Evolutionary conservation across 2,797 vertebrate genomes (phyloP).

Genomic region (Anabacerthia variegaticeps): DNA sequence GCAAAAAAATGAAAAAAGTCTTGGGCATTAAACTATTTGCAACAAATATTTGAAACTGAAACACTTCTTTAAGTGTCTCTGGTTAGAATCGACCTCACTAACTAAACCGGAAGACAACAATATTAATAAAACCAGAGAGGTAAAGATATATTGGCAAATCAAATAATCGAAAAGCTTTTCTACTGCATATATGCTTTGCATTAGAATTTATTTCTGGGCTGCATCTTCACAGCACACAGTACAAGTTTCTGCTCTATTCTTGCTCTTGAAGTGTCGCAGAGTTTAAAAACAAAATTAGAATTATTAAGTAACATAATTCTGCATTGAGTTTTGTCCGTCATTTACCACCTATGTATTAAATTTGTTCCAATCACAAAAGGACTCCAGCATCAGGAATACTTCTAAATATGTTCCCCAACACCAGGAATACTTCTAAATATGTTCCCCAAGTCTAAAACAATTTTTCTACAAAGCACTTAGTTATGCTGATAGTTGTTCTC

Average conservation of each 20-base stretch:
- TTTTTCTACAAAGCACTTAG: background rate
- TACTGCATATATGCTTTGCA: background rate
- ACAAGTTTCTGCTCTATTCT: background rate
- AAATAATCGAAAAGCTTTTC: background rate
- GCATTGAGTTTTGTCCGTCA: background rate
- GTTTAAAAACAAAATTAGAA: background rate
- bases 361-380: background rate
- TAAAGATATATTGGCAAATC: background rate
- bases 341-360: background rate
- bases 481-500: background rate
- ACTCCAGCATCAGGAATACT: background rate
- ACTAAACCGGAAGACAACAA: background rate
- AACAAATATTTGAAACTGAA: background rate
- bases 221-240: background rate
- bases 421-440: background rate
- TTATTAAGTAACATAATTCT: background rate
- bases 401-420: background rate
- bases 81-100: background rate
- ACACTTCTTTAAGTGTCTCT: background rate
- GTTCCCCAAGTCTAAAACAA: background rate
- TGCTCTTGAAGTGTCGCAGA: background rate
- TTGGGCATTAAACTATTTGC: background rate
- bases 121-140: background rate
- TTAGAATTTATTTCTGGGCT: background rate
- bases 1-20: background rate